Conservation (phyloP, 2,797 vertebrate species). For the Darevskia nairensis region DNA sequence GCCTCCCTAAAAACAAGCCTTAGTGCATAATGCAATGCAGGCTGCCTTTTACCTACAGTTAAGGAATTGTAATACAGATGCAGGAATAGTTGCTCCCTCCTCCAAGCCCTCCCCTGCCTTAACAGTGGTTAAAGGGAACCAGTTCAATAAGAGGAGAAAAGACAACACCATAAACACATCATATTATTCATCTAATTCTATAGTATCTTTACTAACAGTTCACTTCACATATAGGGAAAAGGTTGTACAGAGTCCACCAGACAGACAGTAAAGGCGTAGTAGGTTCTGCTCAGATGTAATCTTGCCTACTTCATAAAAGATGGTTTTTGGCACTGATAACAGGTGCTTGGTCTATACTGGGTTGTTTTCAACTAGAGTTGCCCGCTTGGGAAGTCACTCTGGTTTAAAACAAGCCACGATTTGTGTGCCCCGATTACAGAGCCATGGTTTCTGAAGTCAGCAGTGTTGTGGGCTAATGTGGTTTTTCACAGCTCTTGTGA, state of each 20-base stretch:
- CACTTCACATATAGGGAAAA: not conserved
- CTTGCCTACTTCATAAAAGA: not conserved
- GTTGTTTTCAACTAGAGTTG: not conserved
- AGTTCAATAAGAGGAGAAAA: not conserved
- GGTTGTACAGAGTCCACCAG: not conserved
- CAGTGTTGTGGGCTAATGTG: not conserved
- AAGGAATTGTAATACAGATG: not conserved
- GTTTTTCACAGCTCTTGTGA: not conserved
- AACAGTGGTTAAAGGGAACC: not conserved
- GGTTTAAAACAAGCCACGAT: not conserved
- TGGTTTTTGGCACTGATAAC: not conserved
- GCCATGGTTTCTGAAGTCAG: not conserved
- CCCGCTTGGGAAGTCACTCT: no score
- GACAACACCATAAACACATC: not conserved
- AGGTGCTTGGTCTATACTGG: no score
- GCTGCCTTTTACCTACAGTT: not conserved
- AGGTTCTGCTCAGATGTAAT: not conserved
- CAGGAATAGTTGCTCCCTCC: not conserved
- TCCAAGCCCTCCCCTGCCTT: not conserved
- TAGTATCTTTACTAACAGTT: not conserved
- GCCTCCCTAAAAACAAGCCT: not conserved
- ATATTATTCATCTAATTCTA: not conserved
- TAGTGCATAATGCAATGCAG: not conserved
- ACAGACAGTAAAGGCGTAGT: not conserved
- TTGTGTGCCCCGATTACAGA: no score